These are phyloP conservation scores for Melopsittacus undulatus DNA, from an alignment of 2,797 vertebrate genomes.

Conservation along the genomic window DNA sequence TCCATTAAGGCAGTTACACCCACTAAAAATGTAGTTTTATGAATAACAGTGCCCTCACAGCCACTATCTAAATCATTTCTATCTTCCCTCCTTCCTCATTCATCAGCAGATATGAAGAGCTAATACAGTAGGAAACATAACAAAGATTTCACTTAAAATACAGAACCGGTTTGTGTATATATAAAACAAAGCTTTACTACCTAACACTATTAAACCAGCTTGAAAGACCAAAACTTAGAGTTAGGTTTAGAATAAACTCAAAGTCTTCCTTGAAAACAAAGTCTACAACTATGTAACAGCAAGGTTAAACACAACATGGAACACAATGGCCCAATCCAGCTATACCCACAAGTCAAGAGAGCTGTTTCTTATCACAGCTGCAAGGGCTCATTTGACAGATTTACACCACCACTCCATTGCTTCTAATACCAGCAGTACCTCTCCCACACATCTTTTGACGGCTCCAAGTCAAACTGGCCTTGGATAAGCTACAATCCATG, in stretches of 20 bases:
- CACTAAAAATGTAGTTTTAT: neutral
- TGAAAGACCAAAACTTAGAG: neutral
- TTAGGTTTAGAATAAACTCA: neutral
- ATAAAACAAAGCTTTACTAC: neutral
- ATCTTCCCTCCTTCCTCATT: neutral
- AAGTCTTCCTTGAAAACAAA: neutral
- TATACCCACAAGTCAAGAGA: neutral
- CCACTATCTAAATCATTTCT: rapidly evolving
- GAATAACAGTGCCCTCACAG: rapidly evolving
- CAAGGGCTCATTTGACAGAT: neutral
- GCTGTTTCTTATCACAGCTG: neutral
- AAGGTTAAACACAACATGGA: neutral
- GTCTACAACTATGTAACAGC: neutral
- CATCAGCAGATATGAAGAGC: neutral
- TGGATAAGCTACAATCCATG: neutral
- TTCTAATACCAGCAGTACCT: constrained; percentile 1
- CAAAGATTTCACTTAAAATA: neutral
- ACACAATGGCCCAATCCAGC: neutral
- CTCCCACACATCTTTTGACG: neutral
- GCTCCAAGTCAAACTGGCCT: neutral
- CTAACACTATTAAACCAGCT: neutral
- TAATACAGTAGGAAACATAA: rapidly evolving
- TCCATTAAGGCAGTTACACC: neutral
- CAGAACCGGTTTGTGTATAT: neutral
- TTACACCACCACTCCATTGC: neutral